These are phyloP conservation scores for Bufotes viridis DNA, from an alignment of 2,797 vertebrate species.

Conservation along the genomic window DNA sequence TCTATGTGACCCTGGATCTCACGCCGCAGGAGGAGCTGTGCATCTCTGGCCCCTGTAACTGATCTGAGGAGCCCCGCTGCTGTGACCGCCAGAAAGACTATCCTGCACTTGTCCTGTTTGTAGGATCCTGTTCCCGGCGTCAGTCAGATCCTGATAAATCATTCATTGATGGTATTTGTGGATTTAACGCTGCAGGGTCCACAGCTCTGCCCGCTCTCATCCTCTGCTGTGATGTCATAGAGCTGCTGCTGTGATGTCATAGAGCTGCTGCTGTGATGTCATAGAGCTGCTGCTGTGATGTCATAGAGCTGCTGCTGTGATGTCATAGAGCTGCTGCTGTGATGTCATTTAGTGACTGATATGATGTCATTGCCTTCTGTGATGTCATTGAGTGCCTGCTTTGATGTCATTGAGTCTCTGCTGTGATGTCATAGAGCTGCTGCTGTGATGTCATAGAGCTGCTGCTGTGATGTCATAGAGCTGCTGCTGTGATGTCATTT, in stretches of 20 bases:
- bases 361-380: not conserved
- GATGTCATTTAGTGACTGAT: not conserved
- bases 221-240: not conserved
- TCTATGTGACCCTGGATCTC: not conserved
- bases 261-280: not conserved
- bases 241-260: not conserved
- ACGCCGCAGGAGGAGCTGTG: not conserved
- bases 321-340: not conserved
- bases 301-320: not conserved
- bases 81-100: not conserved
- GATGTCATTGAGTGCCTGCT: not conserved
- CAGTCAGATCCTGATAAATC: conserved; percentile 31
- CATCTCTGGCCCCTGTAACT: not conserved
- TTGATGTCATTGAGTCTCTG: not conserved
- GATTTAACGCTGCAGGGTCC: not conserved
- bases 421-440: not conserved
- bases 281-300: not conserved
- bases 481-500: not conserved
- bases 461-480: not conserved
- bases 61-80: not conserved
- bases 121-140: conserved; percentile 25
- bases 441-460: not conserved
- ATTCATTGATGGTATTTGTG: conserved; percentile 11
- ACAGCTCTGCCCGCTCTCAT: not conserved
- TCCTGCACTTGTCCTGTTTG: not conserved